Base-by-base conservation (phyloP, 92 coral and sea anemone species). In the Bergia puertoricense region DNA sequence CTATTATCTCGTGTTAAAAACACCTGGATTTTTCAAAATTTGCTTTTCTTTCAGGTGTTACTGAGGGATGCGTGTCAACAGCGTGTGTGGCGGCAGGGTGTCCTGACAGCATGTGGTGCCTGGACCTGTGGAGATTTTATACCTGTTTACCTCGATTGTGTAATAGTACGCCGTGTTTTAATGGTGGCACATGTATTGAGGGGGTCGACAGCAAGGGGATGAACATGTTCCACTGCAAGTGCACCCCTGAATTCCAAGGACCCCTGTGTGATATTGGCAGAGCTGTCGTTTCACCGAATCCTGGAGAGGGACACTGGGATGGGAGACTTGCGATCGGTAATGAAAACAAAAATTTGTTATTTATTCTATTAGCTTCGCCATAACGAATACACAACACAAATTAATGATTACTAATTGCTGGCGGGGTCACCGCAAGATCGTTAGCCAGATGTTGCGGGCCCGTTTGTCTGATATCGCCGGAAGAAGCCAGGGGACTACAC, bases 181-280 rank as follows among this genome's bases (percentile, higher is more conserved):
- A 96, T 85, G 97, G 98, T 4, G 99, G 96, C 50, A 88, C 92
- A 3, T 96, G 99, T 88, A 23, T 85, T 59, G 99, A 96, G 67
- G 92, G 94, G 3, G 96, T 93, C 4, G 95, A 92, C 85, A 65
- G 87, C 72, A 82, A 59, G 6, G 98, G 94, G 15, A 65, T 42
- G 38, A 85, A 93, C 71, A 95, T 85, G 91, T 96, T 93, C 81
- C 85, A 57, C 42, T 96, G 99, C 74, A 51, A 46, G 75, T 96
- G 99, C 51, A 85, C 95, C 14, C 82, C 80, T 0, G 93, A 79
- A 41, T 96, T 89, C n/a, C 96, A 95, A 85, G 99, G 99, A 65
- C 77, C 86, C 15, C 88, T 86, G 54, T 96, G 99, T 90, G 95
- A 94, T 40, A 72, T 79, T 15, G 89, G 89, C 22, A 90, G 95